These are phyloP conservation scores for Channallabes apus DNA, from an alignment of 2,797 vertebrate genomes.

Conservation along the genomic window DNA sequence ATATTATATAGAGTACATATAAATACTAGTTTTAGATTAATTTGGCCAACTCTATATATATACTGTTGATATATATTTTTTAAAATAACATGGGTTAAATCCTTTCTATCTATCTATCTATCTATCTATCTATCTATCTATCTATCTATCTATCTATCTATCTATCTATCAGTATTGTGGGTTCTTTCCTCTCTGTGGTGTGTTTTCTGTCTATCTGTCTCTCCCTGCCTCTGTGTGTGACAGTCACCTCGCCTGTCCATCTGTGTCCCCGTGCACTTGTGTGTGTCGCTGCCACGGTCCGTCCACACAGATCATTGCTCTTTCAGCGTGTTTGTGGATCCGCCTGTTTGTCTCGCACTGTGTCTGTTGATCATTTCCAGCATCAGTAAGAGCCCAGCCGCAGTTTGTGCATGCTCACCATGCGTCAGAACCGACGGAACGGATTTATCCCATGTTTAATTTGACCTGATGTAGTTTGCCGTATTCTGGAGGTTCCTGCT, in stretches of 20 bases:
- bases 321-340: slow-evolving; percentile 30
- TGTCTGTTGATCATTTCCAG: slow-evolving; percentile 50
- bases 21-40: slow-evolving; percentile 14
- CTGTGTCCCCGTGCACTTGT: slow-evolving; percentile 31
- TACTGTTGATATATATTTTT: neutral
- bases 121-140: slow-evolving; percentile 14
- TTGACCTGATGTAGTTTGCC: slow-evolving; percentile 43
- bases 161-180: slow-evolving; percentile 18
- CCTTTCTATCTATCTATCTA: slow-evolving; percentile 43
- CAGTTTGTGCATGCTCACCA: slow-evolving; percentile 40
- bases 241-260: slow-evolving; percentile 35
- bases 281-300: slow-evolving; percentile 31
- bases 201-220: slow-evolving; percentile 33
- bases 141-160: slow-evolving; percentile 9
- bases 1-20: neutral
- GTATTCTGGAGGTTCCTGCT: slow-evolving; percentile 49
- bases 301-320: slow-evolving; percentile 31
- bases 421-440: slow-evolving; percentile 44
- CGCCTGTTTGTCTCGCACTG: slow-evolving; percentile 37
- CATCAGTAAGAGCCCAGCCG: slow-evolving; percentile 44
- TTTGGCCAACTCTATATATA: slow-evolving; percentile 31
- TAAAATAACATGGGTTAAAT: slow-evolving; percentile 58
- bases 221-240: slow-evolving; percentile 31
- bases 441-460: slow-evolving; percentile 61
- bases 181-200: slow-evolving; percentile 17